A percentile compares a stretch with the other conserved stretches of the same genome.
Evolutionary conservation across 1,140 invertebrate genomes (phyloP).

Genomic region (Nautilus pompilius): DNA sequence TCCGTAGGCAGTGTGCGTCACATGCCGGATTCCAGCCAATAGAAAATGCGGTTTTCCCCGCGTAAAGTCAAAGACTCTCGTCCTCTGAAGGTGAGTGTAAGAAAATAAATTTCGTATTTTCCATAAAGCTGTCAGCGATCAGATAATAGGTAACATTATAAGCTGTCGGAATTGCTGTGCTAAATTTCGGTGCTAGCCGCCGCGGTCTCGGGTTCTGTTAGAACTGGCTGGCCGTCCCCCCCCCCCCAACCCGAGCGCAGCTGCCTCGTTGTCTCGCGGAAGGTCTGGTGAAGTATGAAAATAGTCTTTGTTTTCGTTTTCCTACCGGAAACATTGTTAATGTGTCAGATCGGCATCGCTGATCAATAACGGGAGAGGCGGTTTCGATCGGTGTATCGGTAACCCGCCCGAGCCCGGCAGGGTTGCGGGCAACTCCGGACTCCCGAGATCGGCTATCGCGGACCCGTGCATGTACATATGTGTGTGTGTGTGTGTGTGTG

Average conservation of each 20-base stretch:
- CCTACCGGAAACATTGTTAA: not conserved
- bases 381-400: too few species aligned
- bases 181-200: not conserved
- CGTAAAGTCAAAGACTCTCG: conserved; percentile 38
- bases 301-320: not conserved
- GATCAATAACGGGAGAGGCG: too few species aligned
- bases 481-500: too few species aligned
- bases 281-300: not conserved
- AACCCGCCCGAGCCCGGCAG: too few species aligned
- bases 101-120: conserved; percentile 17
- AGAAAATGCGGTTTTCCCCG: conserved; percentile 30
- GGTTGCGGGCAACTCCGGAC: too few species aligned
- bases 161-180: conserved; percentile 13
- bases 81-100: conserved; percentile 38
- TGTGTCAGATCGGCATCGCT: not conserved
- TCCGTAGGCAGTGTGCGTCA: conserved; percentile 7
- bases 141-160: conserved; percentile 2
- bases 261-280: not conserved
- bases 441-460: too few species aligned
- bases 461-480: too few species aligned
- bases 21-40: conserved; percentile 23
- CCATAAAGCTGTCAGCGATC: conserved; percentile 1
- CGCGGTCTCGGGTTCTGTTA: not conserved
- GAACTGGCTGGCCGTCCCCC: not conserved
- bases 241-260: not conserved